Evolutionary conservation across 2,888 invertebrate genomes (phyloP).

Genomic region (Trichogramma evanescens): DNA sequence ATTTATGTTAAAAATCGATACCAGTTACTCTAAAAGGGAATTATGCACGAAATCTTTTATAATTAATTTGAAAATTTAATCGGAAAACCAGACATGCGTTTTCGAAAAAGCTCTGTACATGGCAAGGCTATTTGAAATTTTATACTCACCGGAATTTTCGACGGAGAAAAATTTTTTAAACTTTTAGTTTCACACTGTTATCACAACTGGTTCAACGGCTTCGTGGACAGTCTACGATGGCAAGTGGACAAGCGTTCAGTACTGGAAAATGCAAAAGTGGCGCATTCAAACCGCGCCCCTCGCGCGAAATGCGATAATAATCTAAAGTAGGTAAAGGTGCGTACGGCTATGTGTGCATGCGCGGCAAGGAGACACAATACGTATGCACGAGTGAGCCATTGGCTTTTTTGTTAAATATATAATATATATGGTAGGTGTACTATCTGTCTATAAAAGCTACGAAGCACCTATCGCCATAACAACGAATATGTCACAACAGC

Average conservation of each 20-base stretch:
- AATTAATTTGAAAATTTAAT: too few relatives aligned
- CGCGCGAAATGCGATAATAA: slow-evolving; percentile 1
- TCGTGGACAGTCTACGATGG: too few relatives aligned
- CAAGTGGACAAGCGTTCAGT: too few relatives aligned
- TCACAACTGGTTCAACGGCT: too few relatives aligned
- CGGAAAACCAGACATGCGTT: too few relatives aligned
- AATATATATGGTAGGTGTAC: neutral
- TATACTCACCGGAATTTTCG: slow-evolving; percentile 20
- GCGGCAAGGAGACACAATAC: neutral
- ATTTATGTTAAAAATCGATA: too few relatives aligned
- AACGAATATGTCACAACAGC: slow-evolving; percentile 19
- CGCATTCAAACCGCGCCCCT: neutral
- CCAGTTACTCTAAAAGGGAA: too few relatives aligned
- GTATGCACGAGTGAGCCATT: too few relatives aligned
- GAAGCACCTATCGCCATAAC: slow-evolving; percentile 18
- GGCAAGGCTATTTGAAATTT: neutral
- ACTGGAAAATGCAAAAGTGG: too few relatives aligned
- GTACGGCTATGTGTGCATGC: neutral
- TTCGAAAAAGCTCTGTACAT: too few relatives aligned
- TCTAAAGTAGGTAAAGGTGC: neutral
- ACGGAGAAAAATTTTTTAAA: slow-evolving; percentile 15
- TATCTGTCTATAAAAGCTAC: neutral
- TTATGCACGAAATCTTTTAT: too few relatives aligned
- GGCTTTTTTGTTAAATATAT: too few relatives aligned
- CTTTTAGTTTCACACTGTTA: neutral